phyloP scores from a whole-genome alignment of 2,113 vertebrate genomes.

The Psettodes erumei region DNA sequence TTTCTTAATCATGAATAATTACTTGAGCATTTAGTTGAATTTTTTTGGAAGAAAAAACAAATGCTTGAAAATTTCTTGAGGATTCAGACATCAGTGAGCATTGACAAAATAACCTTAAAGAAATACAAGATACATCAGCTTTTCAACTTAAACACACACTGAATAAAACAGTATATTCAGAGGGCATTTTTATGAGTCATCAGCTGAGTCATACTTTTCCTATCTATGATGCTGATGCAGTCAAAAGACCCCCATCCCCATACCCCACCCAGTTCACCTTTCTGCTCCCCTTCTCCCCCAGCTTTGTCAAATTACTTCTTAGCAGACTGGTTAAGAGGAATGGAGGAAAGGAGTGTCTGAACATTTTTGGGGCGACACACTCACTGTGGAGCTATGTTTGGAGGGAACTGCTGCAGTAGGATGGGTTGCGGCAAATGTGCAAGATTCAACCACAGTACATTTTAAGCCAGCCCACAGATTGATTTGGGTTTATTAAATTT shows the following conservation, averaged over 20 bases:
- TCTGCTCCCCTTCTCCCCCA: not conserved
- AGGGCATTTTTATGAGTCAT: conserved; percentile 63
- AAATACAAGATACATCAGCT: conserved; percentile 28
- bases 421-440: conserved; percentile 35
- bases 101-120: conserved; percentile 24
- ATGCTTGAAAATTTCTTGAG: conserved; percentile 1
- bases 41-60: conserved; percentile 14
- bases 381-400: conserved; percentile 24
- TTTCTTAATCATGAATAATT: conserved; percentile 38
- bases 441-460: conserved; percentile 30
- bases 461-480: conserved; percentile 49
- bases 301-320: not conserved
- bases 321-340: not conserved
- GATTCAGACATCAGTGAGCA: not conserved
- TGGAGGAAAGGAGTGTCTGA: not conserved
- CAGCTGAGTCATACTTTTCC: conserved; percentile 62
- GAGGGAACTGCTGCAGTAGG: conserved; percentile 7
- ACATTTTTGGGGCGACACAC: conserved; percentile 16
- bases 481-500: conserved; percentile 61
- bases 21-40: conserved; percentile 4
- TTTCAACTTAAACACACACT: conserved; percentile 34
- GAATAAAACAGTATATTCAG: conserved; percentile 55
- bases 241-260: conserved; percentile 5
- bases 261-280: not conserved
- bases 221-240: conserved; percentile 41